Conservation (phyloP, 2,113 vertebrate genomes). For the Oryzias woworae region DNA sequence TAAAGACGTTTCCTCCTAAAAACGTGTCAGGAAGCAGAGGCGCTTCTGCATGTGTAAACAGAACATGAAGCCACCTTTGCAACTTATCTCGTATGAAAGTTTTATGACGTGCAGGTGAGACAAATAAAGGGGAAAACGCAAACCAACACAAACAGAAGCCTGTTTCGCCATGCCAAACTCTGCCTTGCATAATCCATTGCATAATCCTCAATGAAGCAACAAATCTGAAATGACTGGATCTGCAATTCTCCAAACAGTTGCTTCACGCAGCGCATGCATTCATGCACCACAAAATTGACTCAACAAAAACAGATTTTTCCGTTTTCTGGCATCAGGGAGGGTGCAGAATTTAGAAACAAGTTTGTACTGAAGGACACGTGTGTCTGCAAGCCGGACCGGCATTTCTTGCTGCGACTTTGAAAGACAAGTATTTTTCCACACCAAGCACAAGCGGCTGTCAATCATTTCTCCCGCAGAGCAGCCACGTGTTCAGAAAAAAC, state of each 20-base stretch:
- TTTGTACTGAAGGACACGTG: not conserved
- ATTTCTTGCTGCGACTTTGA: conserved; percentile 16
- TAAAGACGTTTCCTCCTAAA: too few relatives aligned
- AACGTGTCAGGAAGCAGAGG: too few relatives aligned
- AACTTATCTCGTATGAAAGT: not conserved
- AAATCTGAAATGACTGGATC: conserved; percentile 3
- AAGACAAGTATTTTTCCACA: conserved; percentile 16
- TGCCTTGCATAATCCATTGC: conserved; percentile 53
- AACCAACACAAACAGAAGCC: not conserved
- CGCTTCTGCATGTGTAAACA: not conserved
- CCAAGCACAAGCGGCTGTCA: conserved; percentile 45
- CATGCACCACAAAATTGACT: too few relatives aligned
- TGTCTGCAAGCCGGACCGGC: conserved; percentile 13
- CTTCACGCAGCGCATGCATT: too few relatives aligned
- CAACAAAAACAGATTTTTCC: too few relatives aligned
- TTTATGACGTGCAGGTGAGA: not conserved
- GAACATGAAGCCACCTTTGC: not conserved
- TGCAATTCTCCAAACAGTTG: conserved; percentile 1
- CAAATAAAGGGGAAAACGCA: not conserved
- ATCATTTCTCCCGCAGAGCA: conserved; percentile 13
- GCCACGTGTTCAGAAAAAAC: not conserved
- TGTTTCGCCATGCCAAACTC: conserved; percentile 19
- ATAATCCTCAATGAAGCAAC: conserved; percentile 35
- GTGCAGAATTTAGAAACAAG: too few relatives aligned
- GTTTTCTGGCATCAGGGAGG: too few relatives aligned